A percentile compares a stretch with the other conserved stretches of the same genome.
phyloP scores from a whole-genome alignment of 2,113 vertebrate genomes.

The Marmota monax region DNA sequence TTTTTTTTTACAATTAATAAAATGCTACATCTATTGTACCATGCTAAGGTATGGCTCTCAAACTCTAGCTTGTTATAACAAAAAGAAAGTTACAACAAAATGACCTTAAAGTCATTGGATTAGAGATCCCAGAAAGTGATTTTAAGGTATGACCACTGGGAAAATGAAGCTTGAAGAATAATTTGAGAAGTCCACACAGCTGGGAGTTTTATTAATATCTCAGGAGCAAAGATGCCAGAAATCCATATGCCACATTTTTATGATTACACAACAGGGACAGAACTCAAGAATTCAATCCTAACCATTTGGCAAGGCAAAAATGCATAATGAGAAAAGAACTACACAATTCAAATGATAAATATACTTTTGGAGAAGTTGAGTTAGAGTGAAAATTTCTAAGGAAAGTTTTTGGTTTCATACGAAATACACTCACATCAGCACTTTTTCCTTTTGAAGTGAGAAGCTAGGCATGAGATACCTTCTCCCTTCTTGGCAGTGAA shows the following conservation, averaged over 20 bases:
- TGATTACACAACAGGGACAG: background rate
- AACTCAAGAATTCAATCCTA: background rate
- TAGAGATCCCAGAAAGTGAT: background rate
- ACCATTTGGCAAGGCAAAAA: background rate
- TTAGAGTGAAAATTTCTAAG: slow-evolving; percentile 13
- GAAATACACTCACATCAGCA: background rate
- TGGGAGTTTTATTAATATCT: background rate
- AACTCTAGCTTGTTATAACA: background rate
- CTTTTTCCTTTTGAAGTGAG: background rate
- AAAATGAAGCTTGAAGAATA: background rate
- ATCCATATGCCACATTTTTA: background rate
- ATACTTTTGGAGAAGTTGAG: background rate
- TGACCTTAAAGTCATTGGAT: background rate
- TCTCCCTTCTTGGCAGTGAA: slow-evolving; percentile 13
- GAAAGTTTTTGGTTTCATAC: slow-evolving; percentile 30
- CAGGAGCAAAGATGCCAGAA: background rate
- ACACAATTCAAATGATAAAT: background rate
- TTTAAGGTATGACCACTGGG: background rate
- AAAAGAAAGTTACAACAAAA: background rate
- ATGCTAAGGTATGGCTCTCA: background rate
- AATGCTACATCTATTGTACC: background rate
- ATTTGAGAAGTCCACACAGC: background rate
- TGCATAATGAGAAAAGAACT: background rate
- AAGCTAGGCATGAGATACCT: background rate
- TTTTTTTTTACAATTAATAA: background rate